Evolutionary conservation across 1,140 invertebrate genomes (phyloP), one percentile per base, ranked within the genome.

Genomic region (Meloidogyne hapla): DNA sequence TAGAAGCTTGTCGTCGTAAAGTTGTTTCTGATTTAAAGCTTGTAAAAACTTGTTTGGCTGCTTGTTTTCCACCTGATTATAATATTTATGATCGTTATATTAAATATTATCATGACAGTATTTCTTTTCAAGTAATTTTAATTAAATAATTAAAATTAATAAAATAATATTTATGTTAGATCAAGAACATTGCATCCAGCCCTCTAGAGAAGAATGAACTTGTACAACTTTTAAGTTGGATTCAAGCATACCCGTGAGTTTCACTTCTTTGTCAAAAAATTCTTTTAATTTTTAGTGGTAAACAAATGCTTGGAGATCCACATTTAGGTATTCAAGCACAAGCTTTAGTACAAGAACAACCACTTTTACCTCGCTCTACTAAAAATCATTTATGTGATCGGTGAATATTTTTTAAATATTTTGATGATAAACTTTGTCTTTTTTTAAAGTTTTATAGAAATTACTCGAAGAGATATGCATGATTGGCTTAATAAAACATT

Each of bases 401-500:
- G 88, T 74, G 15, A 21, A 48, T 65, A 45, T 25, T 96, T 93
- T 13, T 9, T 25, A 63, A 65, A 26, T 8, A n/a, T n/a, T n/a
- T n/a, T n/a, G n/a, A 56, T 8, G n/a, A 56, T n/a, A 8, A 56
- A n/a, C n/a, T 48, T 21, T 72, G 26, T 81, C 15, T 75, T 45
- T 70, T 83, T 90, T 48, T 93, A 90, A 71, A 56, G 48, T n/a
- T 91, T 90, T 81, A 77, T 91, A 45, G 85, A 86, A 48, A 94
- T 93, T 88, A 94, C 97, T 91, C 92, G 92, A 81, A 91, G 91
- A 1, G 97, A 98, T 88, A 95, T 96, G 85, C 91, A 92, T 83
- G 93, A 96, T 83, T 99, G 96, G 95, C 94, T 97, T 92, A 92
- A 92, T 78, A 98, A 96, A 87, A 94, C 95, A 0, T 88, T 97